These are phyloP conservation scores for Ceratina australensis DNA, from an alignment of 1,140 invertebrate species.

Conservation along the genomic window DNA sequence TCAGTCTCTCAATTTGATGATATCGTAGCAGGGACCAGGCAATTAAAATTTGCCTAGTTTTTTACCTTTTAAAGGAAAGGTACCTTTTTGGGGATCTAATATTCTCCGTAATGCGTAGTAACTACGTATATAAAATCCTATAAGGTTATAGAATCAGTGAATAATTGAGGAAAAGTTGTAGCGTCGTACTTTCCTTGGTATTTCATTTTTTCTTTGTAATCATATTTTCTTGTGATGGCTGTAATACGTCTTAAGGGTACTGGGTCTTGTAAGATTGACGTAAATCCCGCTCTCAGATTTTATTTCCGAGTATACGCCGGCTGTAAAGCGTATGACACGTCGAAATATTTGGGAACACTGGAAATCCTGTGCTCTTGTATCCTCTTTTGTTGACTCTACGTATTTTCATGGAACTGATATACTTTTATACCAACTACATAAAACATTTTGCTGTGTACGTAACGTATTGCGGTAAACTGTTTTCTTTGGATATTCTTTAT, in stretches of 20 bases:
- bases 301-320: not conserved
- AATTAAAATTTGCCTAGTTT: too few relatives aligned
- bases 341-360: conserved; percentile 5
- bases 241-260: too few relatives aligned
- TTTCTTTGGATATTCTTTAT: not conserved
- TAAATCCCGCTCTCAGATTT: not conserved
- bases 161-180: too few relatives aligned
- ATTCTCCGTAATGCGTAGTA: too few relatives aligned
- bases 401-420: conserved; percentile 17
- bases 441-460: conserved; percentile 1
- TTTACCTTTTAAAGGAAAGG: too few relatives aligned
- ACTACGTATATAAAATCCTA: too few relatives aligned
- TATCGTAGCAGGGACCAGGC: too few relatives aligned
- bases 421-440: conserved; percentile 9
- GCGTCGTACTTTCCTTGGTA: too few relatives aligned
- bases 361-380: not conserved
- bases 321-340: not conserved
- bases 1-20: too few relatives aligned
- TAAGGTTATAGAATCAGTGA: too few relatives aligned
- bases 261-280: not conserved
- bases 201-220: not conserved
- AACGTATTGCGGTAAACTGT: not conserved
- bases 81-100: too few relatives aligned
- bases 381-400: not conserved
- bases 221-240: too few relatives aligned